phyloP scores from a whole-genome alignment of 2,888 invertebrate genomes.

The Therioaphis trifolii region DNA sequence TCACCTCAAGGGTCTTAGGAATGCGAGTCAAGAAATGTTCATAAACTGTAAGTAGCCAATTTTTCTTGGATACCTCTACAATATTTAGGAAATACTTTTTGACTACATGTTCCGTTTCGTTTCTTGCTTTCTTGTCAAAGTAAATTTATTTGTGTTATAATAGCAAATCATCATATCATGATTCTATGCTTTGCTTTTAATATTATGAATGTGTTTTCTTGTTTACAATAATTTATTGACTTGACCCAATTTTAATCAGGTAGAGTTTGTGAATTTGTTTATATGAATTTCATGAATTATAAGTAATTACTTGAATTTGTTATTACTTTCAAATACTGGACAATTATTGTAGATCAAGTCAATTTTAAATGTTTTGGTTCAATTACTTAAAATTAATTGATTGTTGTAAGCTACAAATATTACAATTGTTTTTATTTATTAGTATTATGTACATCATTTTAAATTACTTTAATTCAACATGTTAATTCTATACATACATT shows the following conservation, averaged over 20 bases:
- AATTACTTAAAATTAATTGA: neutral
- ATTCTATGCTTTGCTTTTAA: neutral
- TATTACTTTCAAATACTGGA: neutral
- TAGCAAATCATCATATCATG: neutral
- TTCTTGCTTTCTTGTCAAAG: neutral
- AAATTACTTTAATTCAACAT: too few relatives aligned
- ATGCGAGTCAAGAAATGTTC: slow-evolving; percentile 21
- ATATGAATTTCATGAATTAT: neutral
- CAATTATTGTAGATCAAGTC: neutral
- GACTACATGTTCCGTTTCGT: neutral
- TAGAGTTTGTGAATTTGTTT: neutral
- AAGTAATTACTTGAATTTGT: neutral
- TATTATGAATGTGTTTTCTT: neutral
- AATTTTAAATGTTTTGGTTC: neutral
- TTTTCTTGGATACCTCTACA: neutral
- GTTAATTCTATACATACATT: neutral
- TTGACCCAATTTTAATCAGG: slow-evolving; percentile 48
- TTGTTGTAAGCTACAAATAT: neutral
- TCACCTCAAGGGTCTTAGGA: neutral
- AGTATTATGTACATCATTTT: too few relatives aligned
- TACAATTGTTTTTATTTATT: too few relatives aligned
- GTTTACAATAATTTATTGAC: neutral
- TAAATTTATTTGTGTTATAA: neutral
- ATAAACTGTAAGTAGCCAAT: slow-evolving; percentile 20
- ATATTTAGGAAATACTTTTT: neutral